Evolutionary conservation across 2,888 invertebrate species (phyloP).

Genomic region (Acrobasis repandana): DNA sequence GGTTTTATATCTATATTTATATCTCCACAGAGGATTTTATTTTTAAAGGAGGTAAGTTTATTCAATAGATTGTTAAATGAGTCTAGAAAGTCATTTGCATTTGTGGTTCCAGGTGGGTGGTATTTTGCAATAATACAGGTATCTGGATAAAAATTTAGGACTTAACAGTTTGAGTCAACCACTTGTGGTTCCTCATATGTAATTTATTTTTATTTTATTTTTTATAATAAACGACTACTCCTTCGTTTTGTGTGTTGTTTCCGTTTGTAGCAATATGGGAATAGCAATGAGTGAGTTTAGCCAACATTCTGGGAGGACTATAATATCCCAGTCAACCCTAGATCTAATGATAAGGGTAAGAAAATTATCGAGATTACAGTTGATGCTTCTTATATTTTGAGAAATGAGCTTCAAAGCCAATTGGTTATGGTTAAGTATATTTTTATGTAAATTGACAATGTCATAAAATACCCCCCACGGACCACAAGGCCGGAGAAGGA

Average conservation of each 20-base stretch:
- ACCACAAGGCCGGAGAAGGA: too few species aligned
- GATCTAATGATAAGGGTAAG: too few species aligned
- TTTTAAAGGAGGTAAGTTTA: not conserved
- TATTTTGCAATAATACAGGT: not conserved
- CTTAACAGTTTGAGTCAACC: not conserved
- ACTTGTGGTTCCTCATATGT: not conserved
- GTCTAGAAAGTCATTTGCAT: not conserved
- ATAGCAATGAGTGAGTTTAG: not conserved
- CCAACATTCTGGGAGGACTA: not conserved
- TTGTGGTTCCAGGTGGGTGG: not conserved
- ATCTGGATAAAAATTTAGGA: not conserved
- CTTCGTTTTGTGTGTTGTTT: not conserved
- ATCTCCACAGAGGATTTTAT: not conserved
- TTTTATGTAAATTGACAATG: too few species aligned
- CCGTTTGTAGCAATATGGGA: not conserved
- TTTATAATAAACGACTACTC: not conserved
- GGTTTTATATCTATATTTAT: not conserved
- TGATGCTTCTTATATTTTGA: too few species aligned
- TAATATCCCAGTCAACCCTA: too few species aligned
- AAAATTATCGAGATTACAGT: too few species aligned
- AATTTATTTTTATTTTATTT: not conserved
- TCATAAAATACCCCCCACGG: too few species aligned
- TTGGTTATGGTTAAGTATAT: too few species aligned
- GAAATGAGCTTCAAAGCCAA: too few species aligned
- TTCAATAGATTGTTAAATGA: not conserved